Evolutionary conservation across 2,888 invertebrate species (phyloP).

Genomic region (Uloborus plumipes): DNA sequence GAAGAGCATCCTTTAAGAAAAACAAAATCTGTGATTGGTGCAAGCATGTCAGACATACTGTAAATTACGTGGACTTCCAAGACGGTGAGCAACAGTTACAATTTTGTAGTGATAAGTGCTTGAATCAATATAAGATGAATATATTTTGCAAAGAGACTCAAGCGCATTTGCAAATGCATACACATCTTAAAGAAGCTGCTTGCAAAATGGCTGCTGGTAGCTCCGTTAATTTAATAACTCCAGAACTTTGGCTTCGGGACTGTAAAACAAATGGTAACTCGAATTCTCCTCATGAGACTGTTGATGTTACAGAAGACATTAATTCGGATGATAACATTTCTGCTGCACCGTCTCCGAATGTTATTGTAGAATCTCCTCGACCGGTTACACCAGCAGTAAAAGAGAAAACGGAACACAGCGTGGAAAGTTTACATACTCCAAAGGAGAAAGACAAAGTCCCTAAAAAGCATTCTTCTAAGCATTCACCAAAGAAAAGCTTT

Average conservation of each 20-base stretch:
- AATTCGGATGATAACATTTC: slow-evolving; percentile 56
- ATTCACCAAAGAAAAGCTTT: slow-evolving; percentile 31
- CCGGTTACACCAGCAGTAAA: slow-evolving; percentile 13
- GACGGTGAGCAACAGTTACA: slow-evolving; percentile 92
- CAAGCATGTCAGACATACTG: slow-evolving; percentile 88
- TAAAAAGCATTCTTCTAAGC: slow-evolving; percentile 33
- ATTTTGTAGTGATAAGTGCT: slow-evolving; percentile 90
- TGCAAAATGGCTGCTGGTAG: slow-evolving; percentile 60
- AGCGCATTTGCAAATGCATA: slow-evolving; percentile 87
- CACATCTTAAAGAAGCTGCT: slow-evolving; percentile 76
- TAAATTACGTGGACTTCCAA: slow-evolving; percentile 91
- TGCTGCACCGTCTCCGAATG: slow-evolving; percentile 24
- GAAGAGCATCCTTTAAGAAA: slow-evolving; percentile 87
- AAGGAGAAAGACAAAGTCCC: slow-evolving; percentile 38
- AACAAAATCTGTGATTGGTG: slow-evolving; percentile 88
- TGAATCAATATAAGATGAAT: slow-evolving; percentile 97
- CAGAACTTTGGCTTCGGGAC: slow-evolving; percentile 90
- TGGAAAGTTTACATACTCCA: slow-evolving; percentile 9
- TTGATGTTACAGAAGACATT: slow-evolving; percentile 40
- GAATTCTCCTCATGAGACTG: slow-evolving; percentile 28
- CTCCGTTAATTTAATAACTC: slow-evolving; percentile 80
- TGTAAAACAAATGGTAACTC: slow-evolving; percentile 72
- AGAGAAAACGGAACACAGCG: slow-evolving; percentile 31
- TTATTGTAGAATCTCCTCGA: slow-evolving; percentile 23
- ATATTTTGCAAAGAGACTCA: slow-evolving; percentile 94